Evolutionary conservation across 2,888 invertebrate genomes (phyloP).

Genomic region (Prenolepis imparis): DNA sequence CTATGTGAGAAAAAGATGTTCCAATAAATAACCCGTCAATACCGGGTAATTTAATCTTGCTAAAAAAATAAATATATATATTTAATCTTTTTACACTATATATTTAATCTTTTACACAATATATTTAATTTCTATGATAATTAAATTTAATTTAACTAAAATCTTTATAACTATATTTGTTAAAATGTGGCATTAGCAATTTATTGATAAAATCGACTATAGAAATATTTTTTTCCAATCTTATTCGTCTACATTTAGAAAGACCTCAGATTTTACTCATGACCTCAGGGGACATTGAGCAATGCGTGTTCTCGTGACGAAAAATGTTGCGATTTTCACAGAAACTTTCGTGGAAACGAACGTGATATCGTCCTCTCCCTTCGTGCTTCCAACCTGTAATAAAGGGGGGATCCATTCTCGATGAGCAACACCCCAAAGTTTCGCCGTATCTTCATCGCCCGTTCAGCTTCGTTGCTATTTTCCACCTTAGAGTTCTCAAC

Average conservation of each 20-base stretch:
- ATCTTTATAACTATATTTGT: neutral
- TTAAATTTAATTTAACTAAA: neutral
- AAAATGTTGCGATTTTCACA: slow-evolving; percentile 9
- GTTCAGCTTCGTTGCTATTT: slow-evolving; percentile 28
- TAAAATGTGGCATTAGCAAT: neutral
- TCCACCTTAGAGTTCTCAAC: slow-evolving; percentile 25
- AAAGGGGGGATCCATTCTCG: neutral
- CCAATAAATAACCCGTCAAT: neutral
- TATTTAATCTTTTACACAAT: neutral
- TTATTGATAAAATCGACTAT: neutral
- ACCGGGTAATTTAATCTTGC: neutral
- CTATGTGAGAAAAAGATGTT: neutral
- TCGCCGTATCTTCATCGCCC: slow-evolving; percentile 28
- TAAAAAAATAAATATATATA: slow-evolving; percentile 7
- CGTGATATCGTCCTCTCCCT: neutral
- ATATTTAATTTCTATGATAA: neutral
- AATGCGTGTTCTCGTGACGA: neutral
- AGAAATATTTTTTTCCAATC: neutral
- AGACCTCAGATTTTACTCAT: neutral
- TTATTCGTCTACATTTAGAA: neutral
- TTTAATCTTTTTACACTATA: neutral
- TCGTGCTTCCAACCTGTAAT: neutral
- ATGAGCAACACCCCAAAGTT: slow-evolving; percentile 10
- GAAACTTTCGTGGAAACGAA: slow-evolving; percentile 1
- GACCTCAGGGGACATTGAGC: neutral